Percentiles rank a stretch among this genome's conserved stretches.
phyloP scores from a whole-genome alignment of 2,113 vertebrate species.

The Callipepla squamata region DNA sequence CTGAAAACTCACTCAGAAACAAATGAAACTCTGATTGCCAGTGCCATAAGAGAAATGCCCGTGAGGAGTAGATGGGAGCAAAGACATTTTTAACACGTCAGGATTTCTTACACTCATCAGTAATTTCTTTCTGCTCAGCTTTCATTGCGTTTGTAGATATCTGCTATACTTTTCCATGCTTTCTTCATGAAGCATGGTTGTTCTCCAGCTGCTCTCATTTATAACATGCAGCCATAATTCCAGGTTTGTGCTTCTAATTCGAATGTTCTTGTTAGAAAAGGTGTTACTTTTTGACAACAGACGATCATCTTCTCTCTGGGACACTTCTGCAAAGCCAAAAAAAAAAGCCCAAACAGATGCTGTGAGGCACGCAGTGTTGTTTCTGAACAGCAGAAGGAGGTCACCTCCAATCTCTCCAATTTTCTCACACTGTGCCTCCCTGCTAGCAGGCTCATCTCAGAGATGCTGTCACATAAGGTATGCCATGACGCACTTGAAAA shows the following conservation, averaged over 20 bases:
- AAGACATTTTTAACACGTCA: background rate
- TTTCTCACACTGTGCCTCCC: background rate
- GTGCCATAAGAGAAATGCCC: background rate
- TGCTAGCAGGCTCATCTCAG: background rate
- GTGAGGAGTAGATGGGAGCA: background rate
- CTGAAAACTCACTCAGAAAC: background rate
- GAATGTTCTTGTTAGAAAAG: background rate
- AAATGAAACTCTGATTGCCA: background rate
- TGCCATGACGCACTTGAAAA: background rate
- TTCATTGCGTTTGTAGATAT: background rate
- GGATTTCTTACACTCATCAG: background rate
- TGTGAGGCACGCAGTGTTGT: background rate
- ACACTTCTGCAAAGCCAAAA: background rate
- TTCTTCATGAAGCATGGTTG: background rate
- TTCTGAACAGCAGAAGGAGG: background rate
- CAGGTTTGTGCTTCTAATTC: background rate
- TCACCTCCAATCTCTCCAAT: background rate
- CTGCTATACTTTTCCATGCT: background rate
- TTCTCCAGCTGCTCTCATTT: background rate
- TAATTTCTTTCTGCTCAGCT: background rate
- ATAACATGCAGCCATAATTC: background rate
- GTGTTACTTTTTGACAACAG: background rate
- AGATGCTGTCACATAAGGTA: background rate
- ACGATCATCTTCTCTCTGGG: background rate
- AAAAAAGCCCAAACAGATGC: background rate